Evolutionary conservation across 2,888 invertebrate genomes (phyloP).

Genomic region (Eupithecia exiguata): DNA sequence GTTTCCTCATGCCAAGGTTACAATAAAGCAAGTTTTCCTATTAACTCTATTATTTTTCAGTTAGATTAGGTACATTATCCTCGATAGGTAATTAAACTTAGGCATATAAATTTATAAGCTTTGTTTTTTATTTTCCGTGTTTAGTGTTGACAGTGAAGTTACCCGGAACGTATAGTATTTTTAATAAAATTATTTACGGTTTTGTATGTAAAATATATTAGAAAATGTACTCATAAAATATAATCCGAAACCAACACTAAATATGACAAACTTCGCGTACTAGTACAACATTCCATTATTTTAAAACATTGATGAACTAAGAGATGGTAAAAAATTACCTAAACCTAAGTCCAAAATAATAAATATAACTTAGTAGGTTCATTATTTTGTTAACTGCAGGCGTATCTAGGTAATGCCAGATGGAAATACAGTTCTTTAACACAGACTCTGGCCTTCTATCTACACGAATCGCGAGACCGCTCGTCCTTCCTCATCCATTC

Average conservation of each 20-base stretch:
- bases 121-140: background rate
- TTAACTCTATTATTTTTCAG: slow-evolving; percentile 4
- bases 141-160: background rate
- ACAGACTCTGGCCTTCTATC: too few relatives aligned
- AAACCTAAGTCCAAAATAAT: too few relatives aligned
- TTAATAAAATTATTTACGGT: background rate
- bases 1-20: slow-evolving; percentile 7
- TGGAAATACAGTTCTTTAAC: too few relatives aligned
- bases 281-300: background rate
- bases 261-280: background rate
- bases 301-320: background rate
- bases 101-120: background rate
- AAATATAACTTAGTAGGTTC: too few relatives aligned
- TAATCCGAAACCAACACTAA: background rate
- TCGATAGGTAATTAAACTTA: background rate
- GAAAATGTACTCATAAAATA: background rate
- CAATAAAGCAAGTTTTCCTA: background rate
- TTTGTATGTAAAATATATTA: background rate
- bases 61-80: background rate
- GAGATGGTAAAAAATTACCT: background rate
- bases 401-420: too few relatives aligned
- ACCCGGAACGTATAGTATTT: background rate
- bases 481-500: too few relatives aligned
- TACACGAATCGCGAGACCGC: too few relatives aligned
- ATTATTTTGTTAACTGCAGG: too few relatives aligned